A percentile compares a stretch with the other conserved stretches of the same genome.
Evolutionary conservation across 1,140 invertebrate species (phyloP).

Genomic region (Drosophila pallidifrons): DNA sequence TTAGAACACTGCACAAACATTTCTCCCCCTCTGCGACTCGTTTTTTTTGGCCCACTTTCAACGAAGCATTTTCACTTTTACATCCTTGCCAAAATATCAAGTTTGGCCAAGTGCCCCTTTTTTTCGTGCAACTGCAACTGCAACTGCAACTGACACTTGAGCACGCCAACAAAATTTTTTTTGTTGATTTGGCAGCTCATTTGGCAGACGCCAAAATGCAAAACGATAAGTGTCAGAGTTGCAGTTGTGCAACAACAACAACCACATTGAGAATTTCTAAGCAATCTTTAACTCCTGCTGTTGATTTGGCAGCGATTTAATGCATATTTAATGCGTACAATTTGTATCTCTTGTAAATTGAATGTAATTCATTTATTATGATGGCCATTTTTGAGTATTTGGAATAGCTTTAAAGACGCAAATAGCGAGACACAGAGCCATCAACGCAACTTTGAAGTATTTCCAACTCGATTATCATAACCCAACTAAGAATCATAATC

Average conservation of each 20-base stretch:
- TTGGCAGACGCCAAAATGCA: conserved; percentile 56
- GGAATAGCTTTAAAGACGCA: conserved; percentile 1
- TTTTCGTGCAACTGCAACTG: not conserved
- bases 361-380: conserved; percentile 39
- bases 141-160: conserved; percentile 35
- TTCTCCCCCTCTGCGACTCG: not conserved
- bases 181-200: conserved; percentile 78
- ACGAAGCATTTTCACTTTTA: conserved; percentile 13
- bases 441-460: conserved; percentile 75
- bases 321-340: conserved; percentile 71
- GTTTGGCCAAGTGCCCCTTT: conserved; percentile 5
- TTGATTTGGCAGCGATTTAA: conserved; percentile 63
- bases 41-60: conserved; percentile 11
- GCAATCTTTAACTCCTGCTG: not conserved
- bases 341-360: conserved; percentile 49
- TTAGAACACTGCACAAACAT: not conserved
- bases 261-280: conserved; percentile 8
- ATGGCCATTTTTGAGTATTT: conserved; percentile 38
- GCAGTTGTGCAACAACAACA: conserved; percentile 1
- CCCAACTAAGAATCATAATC: conserved; percentile 77
- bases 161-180: conserved; percentile 51
- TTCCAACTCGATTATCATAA: conserved; percentile 80
- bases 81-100: not conserved
- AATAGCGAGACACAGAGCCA: conserved; percentile 21
- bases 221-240: conserved; percentile 37